phyloP scores from a whole-genome alignment of 1,140 invertebrate genomes.

The Tetraneura akinire region DNA sequence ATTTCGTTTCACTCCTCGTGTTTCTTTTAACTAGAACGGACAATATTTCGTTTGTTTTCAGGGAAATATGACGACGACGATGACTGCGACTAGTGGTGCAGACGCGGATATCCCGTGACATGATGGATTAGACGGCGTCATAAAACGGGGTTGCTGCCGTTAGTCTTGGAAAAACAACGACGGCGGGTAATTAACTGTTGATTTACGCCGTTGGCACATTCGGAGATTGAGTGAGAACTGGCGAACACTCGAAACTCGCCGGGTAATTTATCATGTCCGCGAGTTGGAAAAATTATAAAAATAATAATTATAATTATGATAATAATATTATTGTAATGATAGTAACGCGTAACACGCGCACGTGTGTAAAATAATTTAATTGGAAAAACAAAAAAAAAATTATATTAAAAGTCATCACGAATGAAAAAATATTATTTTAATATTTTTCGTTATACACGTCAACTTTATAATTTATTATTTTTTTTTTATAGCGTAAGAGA shows the following conservation, averaged over 20 bases:
- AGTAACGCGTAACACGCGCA: background rate
- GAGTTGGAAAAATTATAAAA: conserved; percentile 32
- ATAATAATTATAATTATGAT: no score
- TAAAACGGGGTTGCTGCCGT: conserved; percentile 24
- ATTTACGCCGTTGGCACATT: conserved; percentile 43
- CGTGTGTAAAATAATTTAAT: background rate
- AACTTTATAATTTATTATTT: no score
- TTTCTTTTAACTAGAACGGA: conserved; percentile 27
- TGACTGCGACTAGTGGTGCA: conserved; percentile 1
- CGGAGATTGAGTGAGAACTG: conserved; percentile 9
- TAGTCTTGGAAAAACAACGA: conserved; percentile 40
- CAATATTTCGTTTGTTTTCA: conserved; percentile 31
- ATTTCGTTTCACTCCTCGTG: background rate
- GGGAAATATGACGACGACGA: background rate
- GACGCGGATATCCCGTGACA: conserved; percentile 48
- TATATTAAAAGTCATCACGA: background rate
- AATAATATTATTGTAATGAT: no score
- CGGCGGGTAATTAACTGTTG: conserved; percentile 46
- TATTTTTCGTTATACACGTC: no score
- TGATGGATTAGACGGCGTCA: conserved; percentile 48
- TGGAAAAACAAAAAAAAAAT: background rate
- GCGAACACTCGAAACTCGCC: conserved; percentile 10
- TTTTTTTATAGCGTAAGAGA: no score
- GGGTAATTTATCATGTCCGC: conserved; percentile 45
- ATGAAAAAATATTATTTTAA: no score